Evolutionary conservation across 2,113 vertebrate genomes (phyloP), one percentile per base, ranked within the genome.

Genomic region (Anarhynchus alexandrinus): DNA sequence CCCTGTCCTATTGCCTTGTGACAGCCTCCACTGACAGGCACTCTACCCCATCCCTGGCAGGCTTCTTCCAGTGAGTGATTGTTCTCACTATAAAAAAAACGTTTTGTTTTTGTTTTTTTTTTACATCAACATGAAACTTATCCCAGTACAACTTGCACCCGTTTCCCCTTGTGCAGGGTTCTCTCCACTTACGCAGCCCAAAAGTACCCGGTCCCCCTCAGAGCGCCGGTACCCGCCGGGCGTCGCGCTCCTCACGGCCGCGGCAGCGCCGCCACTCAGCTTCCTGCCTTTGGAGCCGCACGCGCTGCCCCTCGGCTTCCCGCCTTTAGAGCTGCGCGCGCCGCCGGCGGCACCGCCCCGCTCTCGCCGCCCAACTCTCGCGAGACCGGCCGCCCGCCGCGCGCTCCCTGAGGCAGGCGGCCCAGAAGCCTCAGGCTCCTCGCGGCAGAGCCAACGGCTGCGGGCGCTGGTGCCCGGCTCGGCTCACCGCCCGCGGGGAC

Each of bases 1-100:
- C 23, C 12, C 11, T 51, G 3, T 5, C 22, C 38, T 8, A 3
- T 5, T 7, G 6, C 18, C 2, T 1, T 12, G 4, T 0, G 20
- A 30, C 32, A 22, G 3, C 40, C 40, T 7, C n/a, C 25, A 1
- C 4, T 0, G 8, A 6, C 30, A 12, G 54, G 29, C 8, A 2
- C 76, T 40, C 52, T 22, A 6, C 22, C 43, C 3, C 34, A 5
- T 1, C n/a, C 25, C 12, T 0, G 11, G 40, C 30, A 23, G 32
- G 21, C 6, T 2, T 3, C 16, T 10, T 12, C 34, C 22, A 6
- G 8, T 0, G 30, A 32, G 13, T 1, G 16, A 3, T 0, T 14
- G 32, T 6, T 65, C 38, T n/a, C 58, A 14, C 20, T 11, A 4
- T 7, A 15, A 69, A 34, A 32, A 29, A 32, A 8, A 10, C 1